These are phyloP conservation scores for Bovichtus diacanthus DNA, from an alignment of 2,797 vertebrate species.

Conservation along the genomic window DNA sequence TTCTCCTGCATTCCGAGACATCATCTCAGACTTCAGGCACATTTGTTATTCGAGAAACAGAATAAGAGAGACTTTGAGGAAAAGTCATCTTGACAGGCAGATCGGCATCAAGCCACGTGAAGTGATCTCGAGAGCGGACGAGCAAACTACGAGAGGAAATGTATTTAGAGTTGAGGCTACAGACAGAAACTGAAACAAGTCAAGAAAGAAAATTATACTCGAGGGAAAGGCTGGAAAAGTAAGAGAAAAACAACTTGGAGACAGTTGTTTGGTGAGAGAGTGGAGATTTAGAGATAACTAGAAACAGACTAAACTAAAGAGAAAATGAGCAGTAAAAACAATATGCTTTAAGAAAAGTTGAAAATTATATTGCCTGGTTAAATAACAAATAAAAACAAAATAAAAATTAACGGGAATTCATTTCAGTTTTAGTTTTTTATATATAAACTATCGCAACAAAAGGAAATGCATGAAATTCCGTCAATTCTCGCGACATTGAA, in stretches of 20 bases:
- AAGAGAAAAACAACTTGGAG: constrained; percentile 8
- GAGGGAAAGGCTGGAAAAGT: neutral
- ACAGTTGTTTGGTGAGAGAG: too few relatives aligned
- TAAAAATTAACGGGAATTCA: too few relatives aligned
- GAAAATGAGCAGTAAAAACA: too few relatives aligned
- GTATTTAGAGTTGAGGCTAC: neutral
- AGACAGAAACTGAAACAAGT: constrained; percentile 12
- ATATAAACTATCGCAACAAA: too few relatives aligned
- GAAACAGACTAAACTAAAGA: too few relatives aligned
- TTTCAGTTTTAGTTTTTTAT: too few relatives aligned
- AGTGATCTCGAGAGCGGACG: neutral
- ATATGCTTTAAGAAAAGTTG: too few relatives aligned
- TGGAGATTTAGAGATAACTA: constrained; percentile 23
- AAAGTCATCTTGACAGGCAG: neutral
- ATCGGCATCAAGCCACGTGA: neutral
- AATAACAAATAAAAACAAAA: too few relatives aligned
- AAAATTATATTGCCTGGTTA: too few relatives aligned
- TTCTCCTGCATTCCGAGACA: neutral
- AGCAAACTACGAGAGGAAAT: neutral
- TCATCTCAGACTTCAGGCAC: neutral
- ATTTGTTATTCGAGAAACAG: neutral
- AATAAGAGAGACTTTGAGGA: neutral
- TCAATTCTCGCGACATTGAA: too few relatives aligned
- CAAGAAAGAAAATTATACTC: constrained; percentile 8
- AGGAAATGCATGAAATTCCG: too few relatives aligned